These are phyloP conservation scores for Brotula barbata DNA, from an alignment of 2,797 vertebrate species.

Conservation along the genomic window DNA sequence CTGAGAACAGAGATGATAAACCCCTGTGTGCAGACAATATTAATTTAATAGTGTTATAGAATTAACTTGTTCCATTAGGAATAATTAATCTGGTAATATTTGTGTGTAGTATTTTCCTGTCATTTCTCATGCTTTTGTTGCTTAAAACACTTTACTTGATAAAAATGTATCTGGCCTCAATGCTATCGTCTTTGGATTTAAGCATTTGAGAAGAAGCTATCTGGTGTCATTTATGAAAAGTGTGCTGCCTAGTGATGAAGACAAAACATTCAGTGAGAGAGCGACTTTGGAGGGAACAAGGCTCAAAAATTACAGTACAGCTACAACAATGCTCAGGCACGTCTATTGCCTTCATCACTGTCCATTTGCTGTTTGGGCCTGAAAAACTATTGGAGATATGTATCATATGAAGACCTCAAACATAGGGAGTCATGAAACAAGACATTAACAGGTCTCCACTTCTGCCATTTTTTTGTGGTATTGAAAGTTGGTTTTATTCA, in stretches of 20 bases:
- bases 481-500: neutral
- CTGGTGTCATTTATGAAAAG: conserved; percentile 35
- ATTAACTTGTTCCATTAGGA: neutral
- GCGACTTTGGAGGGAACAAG: neutral
- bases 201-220: conserved; percentile 4
- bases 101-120: neutral
- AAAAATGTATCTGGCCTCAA: neutral
- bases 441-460: too few species aligned
- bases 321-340: neutral
- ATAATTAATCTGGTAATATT: neutral
- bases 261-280: conserved; percentile 15
- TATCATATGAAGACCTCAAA: conserved; percentile 11
- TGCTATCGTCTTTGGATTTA: conserved; percentile 7
- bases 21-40: neutral
- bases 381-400: too few species aligned
- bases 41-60: neutral
- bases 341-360: neutral
- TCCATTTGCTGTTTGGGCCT: conserved; percentile 1
- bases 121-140: too few species aligned
- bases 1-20: neutral
- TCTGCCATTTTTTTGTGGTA: too few species aligned
- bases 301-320: conserved; percentile 11
- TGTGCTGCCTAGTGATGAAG: conserved; percentile 6
- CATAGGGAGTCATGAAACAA: too few species aligned
- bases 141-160: neutral